Conservation (phyloP, 2,797 vertebrate genomes). For the Silurus aristotelis region DNA sequence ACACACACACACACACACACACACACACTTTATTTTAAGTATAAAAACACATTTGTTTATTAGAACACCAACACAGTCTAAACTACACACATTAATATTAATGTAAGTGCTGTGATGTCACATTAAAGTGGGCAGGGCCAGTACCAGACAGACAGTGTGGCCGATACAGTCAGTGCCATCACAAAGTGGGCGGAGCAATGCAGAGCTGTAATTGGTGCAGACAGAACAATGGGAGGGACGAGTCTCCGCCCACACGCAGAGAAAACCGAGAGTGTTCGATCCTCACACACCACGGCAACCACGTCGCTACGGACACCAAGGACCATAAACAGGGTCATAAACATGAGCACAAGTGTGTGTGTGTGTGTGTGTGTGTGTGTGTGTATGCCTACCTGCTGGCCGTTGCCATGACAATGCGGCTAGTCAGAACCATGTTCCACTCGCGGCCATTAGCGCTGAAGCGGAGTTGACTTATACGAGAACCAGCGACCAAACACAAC, state of each 20-base stretch:
- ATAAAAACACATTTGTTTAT: neutral
- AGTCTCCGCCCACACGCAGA: slow-evolving; percentile 90
- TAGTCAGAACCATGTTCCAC: slow-evolving; percentile 90
- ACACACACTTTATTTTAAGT: neutral
- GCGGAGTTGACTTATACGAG: slow-evolving; percentile 88
- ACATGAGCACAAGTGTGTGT: neutral
- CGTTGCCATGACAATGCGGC: slow-evolving; percentile 83
- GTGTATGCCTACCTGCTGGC: slow-evolving; percentile 73
- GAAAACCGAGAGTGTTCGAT: slow-evolving; percentile 89
- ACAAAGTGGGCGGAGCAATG: slow-evolving; percentile 89
- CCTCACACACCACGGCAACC: slow-evolving; percentile 88
- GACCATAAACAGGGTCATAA: neutral
- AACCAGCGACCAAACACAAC: slow-evolving; percentile 80
- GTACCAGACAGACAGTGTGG: slow-evolving; percentile 92
- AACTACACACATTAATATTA: neutral
- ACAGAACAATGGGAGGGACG: slow-evolving; percentile 88
- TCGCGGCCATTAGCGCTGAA: slow-evolving; percentile 89
- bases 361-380: neutral
- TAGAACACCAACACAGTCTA: neutral
- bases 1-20: neutral
- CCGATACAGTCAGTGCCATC: slow-evolving; percentile 89
- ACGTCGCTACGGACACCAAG: slow-evolving; percentile 76
- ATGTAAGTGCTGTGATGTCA: neutral
- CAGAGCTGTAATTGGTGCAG: slow-evolving; percentile 84
- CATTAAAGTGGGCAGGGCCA: slow-evolving; percentile 51